Percentiles rank a stretch among this genome's conserved stretches.
Conservation (phyloP, 2,113 vertebrate species). For the Pleuronectes platessa region DNA sequence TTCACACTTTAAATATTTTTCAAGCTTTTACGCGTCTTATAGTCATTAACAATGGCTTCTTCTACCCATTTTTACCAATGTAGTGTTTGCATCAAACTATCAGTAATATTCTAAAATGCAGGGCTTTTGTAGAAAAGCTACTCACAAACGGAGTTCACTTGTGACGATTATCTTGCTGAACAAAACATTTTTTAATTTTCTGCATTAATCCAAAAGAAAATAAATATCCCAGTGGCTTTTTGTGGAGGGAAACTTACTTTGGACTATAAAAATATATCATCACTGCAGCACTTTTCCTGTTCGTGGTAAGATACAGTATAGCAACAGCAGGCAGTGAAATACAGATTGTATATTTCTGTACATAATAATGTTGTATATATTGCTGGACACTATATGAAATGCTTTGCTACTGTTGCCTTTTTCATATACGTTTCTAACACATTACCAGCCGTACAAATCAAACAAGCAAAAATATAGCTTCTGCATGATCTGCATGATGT, state of each 20-base stretch:
- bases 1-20: too few relatives aligned
- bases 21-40: too few relatives aligned
- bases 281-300: not conserved
- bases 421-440: slow-evolving; percentile 22
- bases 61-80: too few relatives aligned
- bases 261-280: not conserved
- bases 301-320: not conserved
- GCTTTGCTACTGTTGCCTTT: slow-evolving; percentile 30
- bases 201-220: not conserved
- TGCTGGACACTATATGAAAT: slow-evolving; percentile 26
- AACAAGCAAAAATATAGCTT: slow-evolving; percentile 14
- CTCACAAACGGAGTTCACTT: too few relatives aligned
- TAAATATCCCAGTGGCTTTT: not conserved
- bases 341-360: slow-evolving; percentile 69
- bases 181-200: too few relatives aligned
- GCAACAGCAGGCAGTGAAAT: slow-evolving; percentile 19
- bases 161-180: too few relatives aligned
- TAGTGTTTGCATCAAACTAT: too few relatives aligned
- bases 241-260: not conserved
- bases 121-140: too few relatives aligned
- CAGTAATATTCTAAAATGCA: too few relatives aligned
- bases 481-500: slow-evolving; percentile 29
- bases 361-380: slow-evolving; percentile 68
- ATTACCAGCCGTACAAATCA: not conserved
- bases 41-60: too few relatives aligned